Base-by-base conservation (phyloP, 2,888 invertebrate genomes). In the Rambutsinella grinnellia region DNA sequence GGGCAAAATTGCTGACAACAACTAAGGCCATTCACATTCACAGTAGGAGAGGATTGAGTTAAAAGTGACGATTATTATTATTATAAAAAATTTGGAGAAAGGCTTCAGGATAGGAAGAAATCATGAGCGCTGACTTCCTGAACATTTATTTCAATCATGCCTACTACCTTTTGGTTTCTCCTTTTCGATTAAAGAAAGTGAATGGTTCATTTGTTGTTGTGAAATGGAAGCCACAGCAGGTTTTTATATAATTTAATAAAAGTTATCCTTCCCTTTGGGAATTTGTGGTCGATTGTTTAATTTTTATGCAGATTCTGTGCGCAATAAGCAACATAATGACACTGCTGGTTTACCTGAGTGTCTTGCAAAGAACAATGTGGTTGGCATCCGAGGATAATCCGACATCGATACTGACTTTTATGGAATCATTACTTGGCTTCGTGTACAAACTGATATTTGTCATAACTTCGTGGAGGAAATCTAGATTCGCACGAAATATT, bases 301-400 rank as follows among this genome's bases (percentile, higher is more conserved):
- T n/a, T n/a, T n/a, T n/a, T n/a, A n/a, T n/a, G n/a, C n/a, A n/a
- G 65, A 65, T 65, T 24, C 26, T 65, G 1, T 65, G 65, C 17
- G 65, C 19, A 17, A 44, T 65, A 8, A 54, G 36, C 6, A 65
- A 28, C n/a, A 15, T 36, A n/a, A 23, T 65, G 15, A 44, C 23
- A 6, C n/a, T 65, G 46, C 15, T 19, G 5, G 44, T 65, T n/a
- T 65, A 65, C 24, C 6, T 56, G 0, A 44, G 36, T 8, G 36
- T 54, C 15, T 24, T 21, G 0, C 23, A 54, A 8, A 36, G 17
- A 23, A n/a, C 36, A 6, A 6, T 44, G 8, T 6, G 10, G 2
- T 8, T 3, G 0, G 46, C 56, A 13, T n/a, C 54, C 6, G 23
- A 13, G 15, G 13, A 44, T 5, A 54, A 65, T 44, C 24, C 46